Base-by-base conservation (phyloP, 2,113 vertebrate species). In the Oncorhynchus gorbuscha region DNA sequence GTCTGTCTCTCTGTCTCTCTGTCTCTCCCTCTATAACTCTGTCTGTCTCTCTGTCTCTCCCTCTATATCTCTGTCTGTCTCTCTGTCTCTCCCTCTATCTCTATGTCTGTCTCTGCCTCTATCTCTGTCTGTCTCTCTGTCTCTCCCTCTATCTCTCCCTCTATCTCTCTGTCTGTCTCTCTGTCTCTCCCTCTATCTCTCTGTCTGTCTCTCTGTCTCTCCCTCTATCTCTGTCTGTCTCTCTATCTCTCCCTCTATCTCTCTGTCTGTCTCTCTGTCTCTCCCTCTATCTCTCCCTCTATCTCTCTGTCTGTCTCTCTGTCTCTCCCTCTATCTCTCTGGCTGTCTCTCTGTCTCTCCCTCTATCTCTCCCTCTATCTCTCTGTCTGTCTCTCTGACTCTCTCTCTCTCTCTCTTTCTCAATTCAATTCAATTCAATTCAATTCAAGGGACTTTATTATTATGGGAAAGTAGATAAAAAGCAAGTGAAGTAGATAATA, bases 191-290 rank as follows among this genome's bases (percentile, higher is more conserved):
- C 35, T 35, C 35, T 35, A 0, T 1, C 5, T 35, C 35, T 35
- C 6, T 20, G 35, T 35, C 35, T 8, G 7, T 39, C 35, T 8
- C 7, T 39, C 35, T 39, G 5, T 24, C 26, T 51, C 18, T 70
- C 69, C 65, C 12, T 68, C 67, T 24, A 18, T 92, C 92, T 94
- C 93, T 71, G n/a, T 62, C 71, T 73, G 24, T 62, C 16, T 49
- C 49, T 51, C 64, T 20, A n/a, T 39, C 7, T 39, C 6, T 39
- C 35, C 6, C 7, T 65, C 58, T 93, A 93, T 94, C 91, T 92
- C 92, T 94, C 93, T 71, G n/a, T 62, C 71, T 73, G 24, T 62
- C 16, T 49, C 49, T 51, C 64, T 20, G 65, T 18, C 71, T 67
- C 49, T 61, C n/a, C n/a, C n/a, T n/a, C n/a, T n/a, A n/a, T n/a